Base-by-base conservation (phyloP, 2,888 invertebrate genomes). In the Capitulum mitella region DNA sequence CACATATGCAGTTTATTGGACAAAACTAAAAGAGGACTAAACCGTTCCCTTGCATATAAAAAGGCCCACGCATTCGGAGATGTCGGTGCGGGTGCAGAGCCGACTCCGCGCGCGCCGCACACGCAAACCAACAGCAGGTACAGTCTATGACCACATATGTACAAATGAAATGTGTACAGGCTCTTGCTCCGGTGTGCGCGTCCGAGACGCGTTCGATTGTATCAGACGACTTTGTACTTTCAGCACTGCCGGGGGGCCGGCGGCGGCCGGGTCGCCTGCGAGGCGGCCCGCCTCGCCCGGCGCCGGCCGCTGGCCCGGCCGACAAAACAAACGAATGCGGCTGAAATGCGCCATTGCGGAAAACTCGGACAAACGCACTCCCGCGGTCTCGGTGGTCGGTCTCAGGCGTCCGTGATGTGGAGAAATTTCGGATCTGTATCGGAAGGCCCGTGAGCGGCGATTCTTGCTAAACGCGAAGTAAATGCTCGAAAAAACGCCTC, bases 11-110 rank as follows among this genome's bases (percentile, higher is more conserved):
- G 46, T 76, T 76, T 76, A 76, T 76, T 76, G 46, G 46, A 76
- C 76, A 76, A 76, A 76, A 76, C 46, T 76, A 76, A 75, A n/a
- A 43, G 76, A 43, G 46, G 46, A 76, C 43, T 48, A 76, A 43
- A 76, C 48, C 48, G 76, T 43, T 76, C 46, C 43, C 76, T 46
- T 48, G 29, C 76, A 46, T 48, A 76, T 46, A 76, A 43, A 76
- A 76, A 74, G 40, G n/a, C 29, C 5, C 76, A 46, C 40, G 43
- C 37, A 26, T 19, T n/a, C 75, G 3, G 46, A 46, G 40, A 74
- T 29, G n/a, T 22, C 51, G 19, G 19, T 51, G 5, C 51, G 22
- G 51, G 51, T 22, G 51, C 16, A 22, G 19, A 22, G 19, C 51
- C 51, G 51, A 16, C 19, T 19, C 22, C 74, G 26, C 40, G 22